Base-by-base conservation (phyloP, 2,113 vertebrate genomes). In the Leptocoma aspasia region DNA sequence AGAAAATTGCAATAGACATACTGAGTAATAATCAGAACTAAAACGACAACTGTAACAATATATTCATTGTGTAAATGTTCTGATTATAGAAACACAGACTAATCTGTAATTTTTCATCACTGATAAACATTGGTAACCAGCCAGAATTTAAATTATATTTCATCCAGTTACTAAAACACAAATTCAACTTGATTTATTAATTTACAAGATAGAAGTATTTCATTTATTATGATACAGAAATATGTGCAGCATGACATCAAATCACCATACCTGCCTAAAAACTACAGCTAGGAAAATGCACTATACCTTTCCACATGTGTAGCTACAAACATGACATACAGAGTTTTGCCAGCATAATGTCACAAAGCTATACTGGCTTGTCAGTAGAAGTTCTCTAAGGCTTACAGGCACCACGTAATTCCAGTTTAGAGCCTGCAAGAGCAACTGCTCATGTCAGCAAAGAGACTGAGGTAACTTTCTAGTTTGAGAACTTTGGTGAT, bases 11-110 rank as follows among this genome's bases (percentile, higher is more conserved):
- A 91, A 64, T 37, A 93, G 96, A 95, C 96, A 95, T 60, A 93
- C 64, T 96, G 94, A 97, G 94, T 92, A 95, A 96, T 95, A 95
- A 96, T 97, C 89, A 94, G 63, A 96, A 96, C 90, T 95, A 92
- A 96, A 91, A 84, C 28, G 3, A 95, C 88, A 96, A 97, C 95
- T 93, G 95, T 93, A 96, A 95, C 95, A 94, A 97, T 96, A 92
- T 73, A 94, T 94, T 91, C 69, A 86, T 47, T 91, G 72, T 89
- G 86, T 72, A 86, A 94, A 79, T 89, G 42, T 71, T 78, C 68
- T 86, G 60, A 94, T 96, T 91, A 95, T 41, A 90, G 89, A 88
- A 96, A 90, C 47, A 82, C 15, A 89, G 63, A 73, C 44, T 86
- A 93, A 95, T 75, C 81, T 79, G 70, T 37, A 61, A 92, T 95